Evolutionary conservation across 2,113 vertebrate genomes (phyloP), one percentile per base, ranked within the genome.

Genomic region (Phrynosoma platyrhinos): DNA sequence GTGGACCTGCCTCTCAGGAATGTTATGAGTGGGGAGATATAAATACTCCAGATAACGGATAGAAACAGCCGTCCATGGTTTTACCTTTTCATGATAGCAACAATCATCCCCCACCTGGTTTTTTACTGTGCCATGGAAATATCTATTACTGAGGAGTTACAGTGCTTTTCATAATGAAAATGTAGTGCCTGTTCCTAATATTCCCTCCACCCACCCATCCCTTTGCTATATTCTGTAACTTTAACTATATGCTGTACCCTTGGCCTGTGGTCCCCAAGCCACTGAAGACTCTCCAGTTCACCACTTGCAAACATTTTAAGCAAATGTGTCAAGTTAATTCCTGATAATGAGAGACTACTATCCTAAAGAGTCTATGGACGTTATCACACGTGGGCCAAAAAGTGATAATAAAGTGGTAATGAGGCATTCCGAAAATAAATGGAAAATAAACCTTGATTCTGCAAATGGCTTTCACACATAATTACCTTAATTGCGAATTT

Each of bases 101-200:
- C 75, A 30, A 25, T 90, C 55, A 85, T 21, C 4, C 83, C 72
- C 64, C 47, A 20, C 47, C 69, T 82, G 84, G 75, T 64, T 68
- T 88, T 87, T 86, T 82, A 78, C 85, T 78, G 36, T 1, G 0
- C 30, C 66, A 53, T 18, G 36, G 64, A 69, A 27, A 87, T 91
- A 79, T 84, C 23, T 52, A 5, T 91, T 93, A 92, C 75, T 87
- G 72, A 87, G 86, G 89, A 82, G 92, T 92, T 95, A 83, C 76
- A 88, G 20, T 94, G 82, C 77, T 92, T 94, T 91, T 91, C 91
- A 47, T 82, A 88, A 94, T 94, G 95, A 95, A 95, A 95, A 91
- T 93, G 82, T 92, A 93, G 91, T 92, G 86, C 92, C 93, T 92
- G 9, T 86, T 23, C 4, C 89, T 93, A 47, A 47, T 47, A 47